Base-by-base conservation (phyloP, 1,140 invertebrate genomes). In the Cydia fagiglandana region DNA sequence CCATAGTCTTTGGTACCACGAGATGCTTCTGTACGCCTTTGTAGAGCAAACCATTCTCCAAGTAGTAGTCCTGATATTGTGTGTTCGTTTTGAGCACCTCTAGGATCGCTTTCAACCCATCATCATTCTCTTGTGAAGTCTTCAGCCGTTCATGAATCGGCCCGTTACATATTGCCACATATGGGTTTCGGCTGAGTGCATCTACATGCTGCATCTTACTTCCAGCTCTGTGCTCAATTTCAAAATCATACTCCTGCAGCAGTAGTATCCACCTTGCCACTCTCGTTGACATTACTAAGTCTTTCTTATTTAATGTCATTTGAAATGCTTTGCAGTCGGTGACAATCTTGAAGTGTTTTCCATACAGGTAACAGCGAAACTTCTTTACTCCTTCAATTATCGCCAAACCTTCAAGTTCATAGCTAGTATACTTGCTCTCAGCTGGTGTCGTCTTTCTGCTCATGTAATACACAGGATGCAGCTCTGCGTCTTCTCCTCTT, bases 401-500 rank as follows among this genome's bases (percentile, higher is more conserved):
- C 0, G 94, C 93, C 41, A 95, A 79, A 34, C 88, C 88, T 84
- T 95, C 93, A 70, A 93, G 79, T 80, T 94, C 90, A 74, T 93
- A 93, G 73, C 86, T 91, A 6, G 80, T 81, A 75, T 93, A 94
- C 53, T 90, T 88, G 15, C 56, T 81, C 83, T 94, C 93, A 6
- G 80, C 64, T 13, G 79, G 79, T 13, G 79, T 80, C 17, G 94
- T 86, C 50, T 83, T 81, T 34, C 89, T 81, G 70, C 91, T 91
- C 76, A 90, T 91, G 81, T 93, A 94, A 12, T 87, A 84, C 7
- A 94, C 78, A 10, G 84, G 91, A 78, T 88, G 86, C 41, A 82
- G 74, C 12, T 66, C 47, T 64, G 79, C 77, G 17, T 77, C 76
- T 76, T 90, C 81, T 2, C 30, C 45, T 77, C 76, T 77, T 78